Percentiles rank a stretch among this genome's conserved stretches.
phyloP scores from a whole-genome alignment of 2,113 vertebrate genomes.

The Malurus melanocephalus region DNA sequence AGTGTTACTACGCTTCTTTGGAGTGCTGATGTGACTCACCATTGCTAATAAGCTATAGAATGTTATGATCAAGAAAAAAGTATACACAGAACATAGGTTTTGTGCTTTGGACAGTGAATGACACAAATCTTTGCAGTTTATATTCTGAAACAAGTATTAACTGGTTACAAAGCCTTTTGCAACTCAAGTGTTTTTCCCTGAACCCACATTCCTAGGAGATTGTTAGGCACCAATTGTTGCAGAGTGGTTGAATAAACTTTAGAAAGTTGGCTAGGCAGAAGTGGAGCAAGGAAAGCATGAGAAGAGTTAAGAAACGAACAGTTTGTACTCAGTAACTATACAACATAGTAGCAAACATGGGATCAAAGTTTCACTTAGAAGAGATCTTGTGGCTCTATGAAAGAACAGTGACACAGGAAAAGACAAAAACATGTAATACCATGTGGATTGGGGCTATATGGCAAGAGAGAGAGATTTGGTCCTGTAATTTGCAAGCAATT shows the following conservation, averaged over 20 bases:
- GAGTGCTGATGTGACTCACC: background rate
- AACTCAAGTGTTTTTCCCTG: background rate
- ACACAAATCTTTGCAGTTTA: background rate
- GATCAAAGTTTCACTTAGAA: background rate
- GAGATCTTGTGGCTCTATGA: background rate
- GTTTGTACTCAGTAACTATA: background rate
- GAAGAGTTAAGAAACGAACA: background rate
- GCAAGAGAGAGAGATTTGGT: background rate
- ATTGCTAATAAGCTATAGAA: background rate
- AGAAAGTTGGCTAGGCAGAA: background rate
- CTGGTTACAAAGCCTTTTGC: background rate
- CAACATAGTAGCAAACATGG: background rate
- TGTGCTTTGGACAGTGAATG: background rate
- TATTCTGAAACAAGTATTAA: background rate
- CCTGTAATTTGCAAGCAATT: background rate
- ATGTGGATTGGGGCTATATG: background rate
- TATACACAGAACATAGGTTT: background rate
- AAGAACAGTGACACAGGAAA: background rate
- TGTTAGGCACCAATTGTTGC: background rate
- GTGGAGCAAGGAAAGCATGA: background rate
- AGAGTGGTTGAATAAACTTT: background rate
- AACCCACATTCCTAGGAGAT: background rate
- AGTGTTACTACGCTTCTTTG: background rate
- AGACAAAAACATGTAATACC: background rate
- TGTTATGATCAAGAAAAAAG: background rate